Evolutionary conservation across 37 sponge, comb jelly and placozoan species (phyloP).

Genomic region (Aplysina aerophoba): DNA sequence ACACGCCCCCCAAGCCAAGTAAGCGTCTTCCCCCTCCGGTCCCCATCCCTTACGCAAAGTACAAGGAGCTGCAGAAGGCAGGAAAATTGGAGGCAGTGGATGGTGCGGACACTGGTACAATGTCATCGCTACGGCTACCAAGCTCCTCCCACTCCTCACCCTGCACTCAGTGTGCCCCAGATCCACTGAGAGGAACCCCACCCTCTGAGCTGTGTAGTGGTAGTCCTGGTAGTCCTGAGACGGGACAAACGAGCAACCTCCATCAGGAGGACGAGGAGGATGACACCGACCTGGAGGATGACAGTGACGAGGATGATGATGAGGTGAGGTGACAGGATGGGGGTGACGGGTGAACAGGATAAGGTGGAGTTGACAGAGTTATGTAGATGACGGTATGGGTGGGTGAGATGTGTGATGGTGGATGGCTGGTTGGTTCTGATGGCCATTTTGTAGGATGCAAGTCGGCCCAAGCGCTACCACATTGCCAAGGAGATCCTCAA

Average conservation of each 20-base stretch:
- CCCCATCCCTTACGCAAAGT: constrained; percentile 1
- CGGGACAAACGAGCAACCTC: background rate
- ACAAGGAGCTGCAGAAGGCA: background rate
- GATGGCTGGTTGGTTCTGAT: background rate
- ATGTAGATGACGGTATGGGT: background rate
- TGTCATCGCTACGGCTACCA: no score
- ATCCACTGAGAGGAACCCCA: no score
- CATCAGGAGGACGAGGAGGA: constrained; percentile 20
- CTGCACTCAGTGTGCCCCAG: no score
- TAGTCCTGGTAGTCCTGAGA: no score
- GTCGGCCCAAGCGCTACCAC: constrained; percentile 59
- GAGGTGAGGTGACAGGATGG: background rate
- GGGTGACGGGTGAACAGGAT: no score
- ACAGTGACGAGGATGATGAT: constrained; percentile 22
- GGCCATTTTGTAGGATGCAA: background rate
- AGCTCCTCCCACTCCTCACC: no score
- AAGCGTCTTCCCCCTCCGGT: constrained; percentile 12
- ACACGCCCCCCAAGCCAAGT: background rate
- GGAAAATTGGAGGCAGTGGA: background rate
- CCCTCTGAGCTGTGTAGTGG: no score
- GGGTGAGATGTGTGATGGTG: background rate
- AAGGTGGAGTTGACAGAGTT: background rate
- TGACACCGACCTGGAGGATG: constrained; percentile 29
- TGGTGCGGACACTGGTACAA: background rate
- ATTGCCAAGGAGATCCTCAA: constrained; percentile 79